phyloP scores from a whole-genome alignment of 2,888 invertebrate species.

The Odiellus spinosus region DNA sequence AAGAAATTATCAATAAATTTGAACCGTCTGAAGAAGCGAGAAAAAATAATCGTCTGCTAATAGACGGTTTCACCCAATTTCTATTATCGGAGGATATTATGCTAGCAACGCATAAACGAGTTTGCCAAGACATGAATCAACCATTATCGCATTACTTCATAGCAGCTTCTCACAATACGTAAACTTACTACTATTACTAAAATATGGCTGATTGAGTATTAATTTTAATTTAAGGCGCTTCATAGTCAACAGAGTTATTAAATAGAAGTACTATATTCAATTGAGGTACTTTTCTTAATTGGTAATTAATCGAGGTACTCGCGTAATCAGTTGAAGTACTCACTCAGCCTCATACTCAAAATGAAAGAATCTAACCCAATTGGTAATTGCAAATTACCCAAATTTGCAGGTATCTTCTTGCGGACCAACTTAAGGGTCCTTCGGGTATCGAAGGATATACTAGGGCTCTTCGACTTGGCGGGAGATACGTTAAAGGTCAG shows the following conservation, averaged over 20 bases:
- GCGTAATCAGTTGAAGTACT: too few relatives aligned
- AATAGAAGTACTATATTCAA: too few relatives aligned
- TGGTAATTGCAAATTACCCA: not conserved
- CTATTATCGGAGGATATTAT: slow-evolving; percentile 32
- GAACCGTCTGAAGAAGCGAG: slow-evolving; percentile 40
- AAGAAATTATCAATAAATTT: slow-evolving; percentile 36
- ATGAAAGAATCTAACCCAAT: not conserved
- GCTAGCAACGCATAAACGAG: slow-evolving; percentile 30
- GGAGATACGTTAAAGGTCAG: slow-evolving; percentile 32
- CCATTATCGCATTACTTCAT: slow-evolving; percentile 36
- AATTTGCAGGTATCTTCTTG: slow-evolving; percentile 31
- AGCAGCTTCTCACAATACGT: slow-evolving; percentile 36
- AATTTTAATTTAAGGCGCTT: not conserved
- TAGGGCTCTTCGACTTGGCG: slow-evolving; percentile 33
- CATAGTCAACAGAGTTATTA: too few relatives aligned
- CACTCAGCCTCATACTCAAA: too few relatives aligned
- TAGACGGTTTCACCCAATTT: slow-evolving; percentile 36
- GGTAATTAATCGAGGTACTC: too few relatives aligned
- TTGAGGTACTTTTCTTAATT: too few relatives aligned
- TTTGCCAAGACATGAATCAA: slow-evolving; percentile 37
- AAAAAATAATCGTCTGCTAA: slow-evolving; percentile 36
- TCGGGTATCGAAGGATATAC: slow-evolving; percentile 37
- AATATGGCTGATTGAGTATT: not conserved
- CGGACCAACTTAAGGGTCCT: slow-evolving; percentile 37
- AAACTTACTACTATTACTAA: slow-evolving; percentile 13